Conservation (phyloP, 2,113 vertebrate genomes). For the Hippopotamus amphibius region DNA sequence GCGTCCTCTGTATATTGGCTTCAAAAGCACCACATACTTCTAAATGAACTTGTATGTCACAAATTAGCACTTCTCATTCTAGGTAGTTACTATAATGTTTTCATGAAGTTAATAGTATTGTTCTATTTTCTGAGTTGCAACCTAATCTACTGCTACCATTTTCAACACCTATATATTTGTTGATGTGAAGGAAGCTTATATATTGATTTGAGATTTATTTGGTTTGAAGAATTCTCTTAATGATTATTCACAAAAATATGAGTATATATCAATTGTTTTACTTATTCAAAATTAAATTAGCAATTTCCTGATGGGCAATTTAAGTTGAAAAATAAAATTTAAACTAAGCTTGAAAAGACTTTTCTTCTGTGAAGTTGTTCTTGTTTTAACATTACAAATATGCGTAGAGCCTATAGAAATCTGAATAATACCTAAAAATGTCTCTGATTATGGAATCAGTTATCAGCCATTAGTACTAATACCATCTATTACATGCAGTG, state of each 20-base stretch:
- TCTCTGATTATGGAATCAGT: neutral
- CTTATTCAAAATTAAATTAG: neutral
- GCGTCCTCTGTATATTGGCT: neutral
- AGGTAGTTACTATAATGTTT: neutral
- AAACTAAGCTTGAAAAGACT: neutral
- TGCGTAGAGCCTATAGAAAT: neutral
- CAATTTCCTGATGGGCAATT: neutral
- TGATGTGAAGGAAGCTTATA: neutral
- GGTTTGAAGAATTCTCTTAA: neutral
- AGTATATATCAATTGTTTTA: neutral
- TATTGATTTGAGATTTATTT: neutral
- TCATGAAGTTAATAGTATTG: neutral
- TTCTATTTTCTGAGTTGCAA: neutral
- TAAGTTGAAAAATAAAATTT: neutral
- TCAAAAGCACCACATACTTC: neutral
- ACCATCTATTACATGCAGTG: neutral
- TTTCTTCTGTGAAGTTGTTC: neutral
- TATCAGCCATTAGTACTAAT: neutral
- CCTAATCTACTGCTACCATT: neutral
- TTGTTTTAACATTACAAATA: neutral
- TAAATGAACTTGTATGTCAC: neutral
- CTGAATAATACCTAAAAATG: neutral
- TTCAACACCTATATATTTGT: neutral
- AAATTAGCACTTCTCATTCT: neutral
- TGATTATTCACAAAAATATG: neutral